These are phyloP conservation scores for Helobdella robusta DNA, from an alignment of 2,888 invertebrate genomes.

Conservation along the genomic window DNA sequence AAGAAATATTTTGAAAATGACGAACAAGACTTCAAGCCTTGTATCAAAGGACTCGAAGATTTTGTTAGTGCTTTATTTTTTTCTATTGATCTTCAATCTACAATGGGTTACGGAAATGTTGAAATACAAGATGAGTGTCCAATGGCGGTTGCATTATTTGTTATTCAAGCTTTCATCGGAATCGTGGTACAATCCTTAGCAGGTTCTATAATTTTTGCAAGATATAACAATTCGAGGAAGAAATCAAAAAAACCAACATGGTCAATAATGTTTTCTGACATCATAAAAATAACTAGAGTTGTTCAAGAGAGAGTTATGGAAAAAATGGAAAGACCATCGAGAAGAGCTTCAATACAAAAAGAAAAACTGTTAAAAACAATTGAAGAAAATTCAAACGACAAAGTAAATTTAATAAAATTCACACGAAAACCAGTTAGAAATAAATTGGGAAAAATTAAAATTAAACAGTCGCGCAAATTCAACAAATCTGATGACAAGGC, in stretches of 20 bases:
- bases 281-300: constrained; percentile 2
- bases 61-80: constrained; percentile 12
- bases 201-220: neutral
- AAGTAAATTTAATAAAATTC: too few species aligned
- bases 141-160: neutral
- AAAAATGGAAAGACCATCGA: too few species aligned
- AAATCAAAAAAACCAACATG: neutral
- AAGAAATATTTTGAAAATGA: too few species aligned
- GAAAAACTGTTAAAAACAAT: too few species aligned
- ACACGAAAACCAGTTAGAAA: too few species aligned
- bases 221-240: neutral
- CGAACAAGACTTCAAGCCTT: too few species aligned
- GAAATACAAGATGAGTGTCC: neutral
- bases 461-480: too few species aligned
- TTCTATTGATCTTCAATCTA: constrained; percentile 8
- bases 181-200: constrained; percentile 7
- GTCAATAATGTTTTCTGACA: neutral
- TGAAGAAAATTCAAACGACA: too few species aligned
- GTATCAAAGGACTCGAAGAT: neutral
- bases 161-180: constrained; percentile 9
- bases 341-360: too few species aligned
- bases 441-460: too few species aligned
- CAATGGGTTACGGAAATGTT: neutral
- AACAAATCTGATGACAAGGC: too few species aligned
- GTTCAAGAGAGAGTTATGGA: too few species aligned